phyloP scores from a whole-genome alignment of 2,113 vertebrate species.

The Erpornis zantholeuca region DNA sequence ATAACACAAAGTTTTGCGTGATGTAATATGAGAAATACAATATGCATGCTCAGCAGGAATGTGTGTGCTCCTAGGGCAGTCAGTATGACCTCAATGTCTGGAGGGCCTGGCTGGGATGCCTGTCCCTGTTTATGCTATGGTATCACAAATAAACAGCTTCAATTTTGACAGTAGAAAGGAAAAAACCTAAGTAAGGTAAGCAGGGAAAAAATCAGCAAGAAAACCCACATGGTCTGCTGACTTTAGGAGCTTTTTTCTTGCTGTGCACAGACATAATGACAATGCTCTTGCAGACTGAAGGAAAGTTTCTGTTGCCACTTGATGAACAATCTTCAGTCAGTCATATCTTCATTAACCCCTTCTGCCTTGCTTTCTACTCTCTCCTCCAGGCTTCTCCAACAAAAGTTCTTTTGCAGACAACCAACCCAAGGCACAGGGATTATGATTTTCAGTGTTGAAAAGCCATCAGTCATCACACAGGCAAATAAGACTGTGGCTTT shows the following conservation, averaged over 20 bases:
- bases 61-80: rapidly evolving
- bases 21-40: rapidly evolving
- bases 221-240: background rate
- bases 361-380: background rate
- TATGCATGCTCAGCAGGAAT: rapidly evolving
- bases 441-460: background rate
- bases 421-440: background rate
- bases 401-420: background rate
- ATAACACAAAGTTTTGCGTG: background rate
- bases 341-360: background rate
- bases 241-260: background rate
- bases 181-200: background rate
- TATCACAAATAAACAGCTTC: background rate
- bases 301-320: background rate
- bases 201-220: background rate
- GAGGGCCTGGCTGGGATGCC: background rate
- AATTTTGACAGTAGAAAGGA: background rate
- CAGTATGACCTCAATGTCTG: background rate
- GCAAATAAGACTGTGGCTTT: background rate
- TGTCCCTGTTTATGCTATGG: background rate
- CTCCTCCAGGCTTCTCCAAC: background rate
- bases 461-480: background rate
- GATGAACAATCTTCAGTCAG: background rate
- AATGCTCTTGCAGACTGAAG: background rate
- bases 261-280: background rate